Percentiles rank a stretch among this genome's conserved stretches.
Conservation (phyloP, 2,797 vertebrate genomes). For the Chelidonichthys spinosus region DNA sequence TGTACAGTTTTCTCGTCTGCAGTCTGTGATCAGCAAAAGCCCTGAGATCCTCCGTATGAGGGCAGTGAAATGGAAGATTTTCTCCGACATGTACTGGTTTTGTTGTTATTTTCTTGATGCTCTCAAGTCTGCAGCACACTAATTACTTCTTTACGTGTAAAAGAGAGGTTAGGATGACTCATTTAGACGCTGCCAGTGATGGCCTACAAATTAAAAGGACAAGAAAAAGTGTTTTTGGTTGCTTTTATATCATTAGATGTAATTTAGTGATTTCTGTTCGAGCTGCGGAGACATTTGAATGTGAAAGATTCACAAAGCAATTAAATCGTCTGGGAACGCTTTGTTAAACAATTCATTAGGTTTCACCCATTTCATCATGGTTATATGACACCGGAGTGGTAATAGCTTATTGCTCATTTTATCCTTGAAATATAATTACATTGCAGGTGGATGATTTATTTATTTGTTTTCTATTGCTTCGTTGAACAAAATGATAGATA, state of each 20-base stretch:
- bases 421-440: constrained; percentile 27
- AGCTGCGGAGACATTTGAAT: neutral
- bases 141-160: neutral
- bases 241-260: neutral
- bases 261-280: neutral
- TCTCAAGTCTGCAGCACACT: neutral
- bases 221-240: neutral
- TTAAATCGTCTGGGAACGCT: neutral
- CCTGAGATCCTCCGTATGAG: too few species aligned
- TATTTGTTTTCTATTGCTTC: neutral
- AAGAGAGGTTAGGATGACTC: neutral
- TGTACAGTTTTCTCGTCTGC: too few species aligned
- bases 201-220: neutral
- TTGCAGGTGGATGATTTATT: neutral
- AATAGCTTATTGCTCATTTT: neutral
- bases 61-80: too few species aligned
- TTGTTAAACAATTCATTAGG: constrained; percentile 16
- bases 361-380: constrained; percentile 10
- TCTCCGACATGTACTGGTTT: too few species aligned
- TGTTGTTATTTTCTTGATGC: too few species aligned
- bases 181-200: neutral
- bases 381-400: constrained; percentile 10
- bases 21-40: too few species aligned
- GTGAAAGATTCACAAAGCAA: constrained; percentile 14
- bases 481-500: constrained; percentile 3